phyloP scores from a whole-genome alignment of 2,888 invertebrate species.

The Ptilodon capucinus region DNA sequence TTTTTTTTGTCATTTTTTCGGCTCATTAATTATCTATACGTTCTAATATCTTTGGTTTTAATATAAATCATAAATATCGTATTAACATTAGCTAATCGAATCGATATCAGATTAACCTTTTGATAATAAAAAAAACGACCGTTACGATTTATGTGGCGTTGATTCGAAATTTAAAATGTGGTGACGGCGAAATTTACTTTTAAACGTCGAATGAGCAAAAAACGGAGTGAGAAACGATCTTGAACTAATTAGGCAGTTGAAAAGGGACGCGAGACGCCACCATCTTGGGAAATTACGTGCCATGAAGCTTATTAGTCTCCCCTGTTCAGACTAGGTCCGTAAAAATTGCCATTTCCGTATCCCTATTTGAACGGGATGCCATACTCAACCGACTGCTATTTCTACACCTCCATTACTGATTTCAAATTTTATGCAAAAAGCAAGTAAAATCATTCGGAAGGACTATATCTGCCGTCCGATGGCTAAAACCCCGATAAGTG shows the following conservation, averaged over 20 bases:
- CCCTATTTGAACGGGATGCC: neutral
- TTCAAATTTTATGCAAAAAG: too few species aligned
- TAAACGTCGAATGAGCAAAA: constrained; percentile 20
- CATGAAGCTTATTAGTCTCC: constrained; percentile 23
- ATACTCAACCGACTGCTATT: too few species aligned
- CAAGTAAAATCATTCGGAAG: too few species aligned
- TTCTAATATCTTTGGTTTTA: too few species aligned
- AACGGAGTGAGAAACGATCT: constrained; percentile 29
- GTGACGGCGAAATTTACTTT: constrained; percentile 6
- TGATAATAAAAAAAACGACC: constrained; percentile 5
- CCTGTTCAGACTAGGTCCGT: constrained; percentile 21
- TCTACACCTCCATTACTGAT: too few species aligned
- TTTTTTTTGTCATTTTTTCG: too few species aligned
- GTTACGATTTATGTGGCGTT: constrained; percentile 5
- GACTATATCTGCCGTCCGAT: too few species aligned
- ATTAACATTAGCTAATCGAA: constrained; percentile 14
- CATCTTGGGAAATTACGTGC: constrained; percentile 46
- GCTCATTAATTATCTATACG: too few species aligned
- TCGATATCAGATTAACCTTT: constrained; percentile 12
- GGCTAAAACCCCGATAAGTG: too few species aligned
- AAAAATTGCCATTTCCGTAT: constrained; percentile 5
- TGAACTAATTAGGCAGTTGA: constrained; percentile 57
- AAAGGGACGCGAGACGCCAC: constrained; percentile 51
- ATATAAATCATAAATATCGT: neutral
- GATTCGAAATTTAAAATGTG: constrained; percentile 2